Evolutionary conservation across 1,140 invertebrate genomes (phyloP).

Genomic region (Drosophila rhopaloa): DNA sequence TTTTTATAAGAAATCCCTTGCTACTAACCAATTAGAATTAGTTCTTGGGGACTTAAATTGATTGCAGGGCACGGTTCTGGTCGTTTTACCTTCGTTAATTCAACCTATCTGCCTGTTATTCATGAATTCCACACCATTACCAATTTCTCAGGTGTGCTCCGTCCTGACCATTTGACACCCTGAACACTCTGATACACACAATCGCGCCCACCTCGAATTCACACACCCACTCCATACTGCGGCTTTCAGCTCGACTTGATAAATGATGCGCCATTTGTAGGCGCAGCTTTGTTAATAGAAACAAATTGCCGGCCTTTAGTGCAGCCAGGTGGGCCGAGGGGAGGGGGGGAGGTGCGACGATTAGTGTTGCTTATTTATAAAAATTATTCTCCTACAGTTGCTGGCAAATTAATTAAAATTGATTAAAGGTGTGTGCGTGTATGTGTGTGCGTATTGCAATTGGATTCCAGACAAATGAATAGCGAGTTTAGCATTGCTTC

Average conservation of each 20-base stretch:
- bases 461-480: conserved; percentile 1
- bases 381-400: conserved; percentile 57
- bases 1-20: not conserved
- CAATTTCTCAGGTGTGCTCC: conserved; percentile 72
- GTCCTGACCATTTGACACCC: conserved; percentile 39
- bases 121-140: conserved; percentile 58
- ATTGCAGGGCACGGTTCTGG: conserved; percentile 31
- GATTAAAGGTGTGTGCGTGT: conserved; percentile 48
- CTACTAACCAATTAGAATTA: not conserved
- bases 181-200: conserved; percentile 3
- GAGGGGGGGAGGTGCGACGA: conserved; percentile 44
- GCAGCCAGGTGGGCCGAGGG: conserved; percentile 9
- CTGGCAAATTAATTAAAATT: conserved; percentile 77
- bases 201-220: conserved; percentile 7
- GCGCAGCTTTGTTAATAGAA: conserved; percentile 81
- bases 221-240: conserved; percentile 19
- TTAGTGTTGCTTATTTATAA: conserved; percentile 80
- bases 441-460: conserved; percentile 4
- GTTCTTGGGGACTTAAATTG: not conserved
- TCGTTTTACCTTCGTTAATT: conserved; percentile 12
- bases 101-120: conserved; percentile 29
- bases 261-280: conserved; percentile 78
- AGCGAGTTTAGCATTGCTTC: not conserved
- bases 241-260: conserved; percentile 59
- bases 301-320: conserved; percentile 72